phyloP scores from a whole-genome alignment of 2,888 invertebrate genomes.

The Pristionchus fissidentatus region DNA sequence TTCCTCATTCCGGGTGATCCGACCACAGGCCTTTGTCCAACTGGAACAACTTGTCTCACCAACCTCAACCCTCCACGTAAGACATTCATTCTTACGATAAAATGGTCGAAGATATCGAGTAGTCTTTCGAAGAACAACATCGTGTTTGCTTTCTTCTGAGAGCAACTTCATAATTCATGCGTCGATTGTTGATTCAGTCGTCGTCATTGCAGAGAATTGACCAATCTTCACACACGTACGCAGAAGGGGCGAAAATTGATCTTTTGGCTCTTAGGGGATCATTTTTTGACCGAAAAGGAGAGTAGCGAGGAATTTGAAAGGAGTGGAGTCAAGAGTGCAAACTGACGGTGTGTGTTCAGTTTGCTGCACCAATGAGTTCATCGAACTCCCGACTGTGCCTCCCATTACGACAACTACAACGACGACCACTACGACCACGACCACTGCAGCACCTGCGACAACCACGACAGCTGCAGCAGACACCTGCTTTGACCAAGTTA shows the following conservation, averaged over 20 bases:
- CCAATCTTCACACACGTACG: neutral
- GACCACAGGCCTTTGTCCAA: neutral
- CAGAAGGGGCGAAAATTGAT: no score
- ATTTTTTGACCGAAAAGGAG: no score
- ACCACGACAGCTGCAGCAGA: neutral
- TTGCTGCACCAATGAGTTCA: neutral
- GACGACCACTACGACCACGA: neutral
- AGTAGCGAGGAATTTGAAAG: no score
- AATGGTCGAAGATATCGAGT: neutral
- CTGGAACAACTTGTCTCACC: neutral
- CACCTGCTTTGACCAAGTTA: neutral
- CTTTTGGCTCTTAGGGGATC: no score
- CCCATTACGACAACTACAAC: neutral
- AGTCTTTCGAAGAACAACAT: constrained; percentile 5
- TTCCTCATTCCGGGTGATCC: constrained; percentile 21
- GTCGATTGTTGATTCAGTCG: neutral
- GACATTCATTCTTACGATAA: no score
- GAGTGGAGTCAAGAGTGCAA: no score
- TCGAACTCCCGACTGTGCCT: neutral
- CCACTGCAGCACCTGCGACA: neutral
- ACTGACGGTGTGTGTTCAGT: neutral
- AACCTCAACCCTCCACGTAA: constrained; percentile 18
- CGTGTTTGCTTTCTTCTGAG: neutral
- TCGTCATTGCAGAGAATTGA: neutral
- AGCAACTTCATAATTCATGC: neutral